Base-by-base conservation (phyloP, 2,888 invertebrate genomes). In the Serripes groenlandicus region DNA sequence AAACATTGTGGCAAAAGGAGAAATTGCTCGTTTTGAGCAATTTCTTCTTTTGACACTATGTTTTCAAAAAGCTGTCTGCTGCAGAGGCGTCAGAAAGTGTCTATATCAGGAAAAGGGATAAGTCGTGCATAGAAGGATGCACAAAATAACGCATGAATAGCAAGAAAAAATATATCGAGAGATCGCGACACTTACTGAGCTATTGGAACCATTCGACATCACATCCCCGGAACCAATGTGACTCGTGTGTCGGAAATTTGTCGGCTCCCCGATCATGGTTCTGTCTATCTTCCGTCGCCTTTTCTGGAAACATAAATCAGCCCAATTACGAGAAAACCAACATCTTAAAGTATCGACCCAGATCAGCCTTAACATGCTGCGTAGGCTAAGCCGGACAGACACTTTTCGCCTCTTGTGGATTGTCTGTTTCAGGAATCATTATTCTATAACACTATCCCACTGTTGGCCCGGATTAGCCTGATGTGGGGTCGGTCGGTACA, bases 211-310 rank as follows among this genome's bases (percentile, higher is more conserved):
- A 60, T 75, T 82, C 56, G 89, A 90, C 97, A 97, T 97, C 82
- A 98, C 96, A 95, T 99, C 98, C 72, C 97, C 97, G 28, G 98
- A 98, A 32, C 99, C 97, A 93, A 98, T 97, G 94, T 98, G 97
- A 3, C 97, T 97, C 58, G 98, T 98, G 95, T 99, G 99, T 93
- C 97, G 97, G 95, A 99, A 99, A 96, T 99, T 98, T 90, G 98
- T 98, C 21, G 99, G 99, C 89, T 97, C 97, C 49, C 99, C 97
- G 93, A 99, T 99, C 98, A 98, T 99, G 83, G 98, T 97, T 87
- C 98, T 96, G 91, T 96, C 96, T 89, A 96, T 95, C 78, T 95
- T 92, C 75, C 94, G 91, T 68, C 95, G 90, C 71, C 93, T 85
- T 81, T 90, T 84, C 75, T 84, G 74, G 32, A 72, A 76, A 26